Base-by-base conservation (phyloP, 2,888 invertebrate genomes). In the Brachycybe producta region DNA sequence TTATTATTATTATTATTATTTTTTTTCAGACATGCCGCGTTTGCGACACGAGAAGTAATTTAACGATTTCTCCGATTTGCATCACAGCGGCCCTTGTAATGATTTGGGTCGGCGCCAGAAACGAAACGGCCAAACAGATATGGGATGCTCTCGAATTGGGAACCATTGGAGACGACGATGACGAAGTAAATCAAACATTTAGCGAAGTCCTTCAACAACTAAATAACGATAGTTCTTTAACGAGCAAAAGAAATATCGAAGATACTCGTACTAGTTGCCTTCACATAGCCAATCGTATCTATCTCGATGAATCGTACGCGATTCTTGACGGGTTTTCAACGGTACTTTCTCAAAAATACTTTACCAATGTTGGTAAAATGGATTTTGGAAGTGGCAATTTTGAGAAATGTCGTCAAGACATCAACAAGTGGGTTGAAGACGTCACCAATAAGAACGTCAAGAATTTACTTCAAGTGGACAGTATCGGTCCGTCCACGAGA, bases 361-460 rank as follows among this genome's bases (percentile, higher is more conserved):
- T 44, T 13, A 44, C 32, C 32, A 34, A 44, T 3, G 24, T 32
- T 7, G 44, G 44, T 2, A 21, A 28, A 3, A 13, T 44, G 24
- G 27, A 30, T 13, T 44, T 32, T 15, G 13, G 8, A 30, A n/a
- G 24, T 11, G 30, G 24, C 7, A 32, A 44, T 32, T 34, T 32
- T 3, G 32, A 32, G 17, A 7, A 44, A 0, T 57, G 67, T 1
- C 62, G 68, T 13, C 60, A 67, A 5, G 65, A 63, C 0, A 87
- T 95, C 43, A 95, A 94, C 62, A 59, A 66, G 34, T 91, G 90
- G 85, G 85, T 87, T 35, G 78, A 79, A 61, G 65, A 74, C 2
- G 75, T 83, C 61, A 94, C 94, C 0, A 79, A 84, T 48, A 68
- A 81, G 7, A 85, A 81, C 64, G 92, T 95, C 49, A 77, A 78